A percentile compares a stretch with the other conserved stretches of the same genome.
Conservation (phyloP, 2,113 vertebrate species). For the Cyprinodon brontotheroides region DNA sequence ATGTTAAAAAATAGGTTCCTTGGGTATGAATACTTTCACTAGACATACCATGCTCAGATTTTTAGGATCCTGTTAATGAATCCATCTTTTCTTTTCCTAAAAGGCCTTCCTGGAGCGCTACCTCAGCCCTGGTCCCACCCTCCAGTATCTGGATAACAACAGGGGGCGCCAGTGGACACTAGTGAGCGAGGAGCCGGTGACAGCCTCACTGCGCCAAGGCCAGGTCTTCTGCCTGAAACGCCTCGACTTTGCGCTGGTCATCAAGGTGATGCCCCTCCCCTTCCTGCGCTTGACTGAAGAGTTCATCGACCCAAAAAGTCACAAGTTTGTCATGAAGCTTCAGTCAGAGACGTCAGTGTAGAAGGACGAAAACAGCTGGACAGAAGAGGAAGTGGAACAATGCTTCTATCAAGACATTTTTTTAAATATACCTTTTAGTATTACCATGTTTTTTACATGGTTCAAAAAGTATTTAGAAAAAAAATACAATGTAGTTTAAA, state of each 20-base stretch:
- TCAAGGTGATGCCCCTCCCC: conserved; percentile 87
- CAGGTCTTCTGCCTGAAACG: conserved; percentile 88
- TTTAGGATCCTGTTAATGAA: too few relatives aligned
- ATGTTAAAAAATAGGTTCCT: too few relatives aligned
- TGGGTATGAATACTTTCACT: too few relatives aligned
- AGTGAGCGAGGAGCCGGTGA: conserved; percentile 93
- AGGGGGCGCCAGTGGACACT: conserved; percentile 91
- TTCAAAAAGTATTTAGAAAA: neutral
- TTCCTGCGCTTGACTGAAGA: conserved; percentile 90
- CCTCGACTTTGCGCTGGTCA: conserved; percentile 90
- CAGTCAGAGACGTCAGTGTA: conserved; percentile 95
- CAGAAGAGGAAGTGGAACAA: neutral
- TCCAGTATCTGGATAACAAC: conserved; percentile 91
- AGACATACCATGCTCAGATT: too few relatives aligned
- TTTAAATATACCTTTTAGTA: neutral
- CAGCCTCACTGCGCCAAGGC: conserved; percentile 84
- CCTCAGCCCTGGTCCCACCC: conserved; percentile 86
- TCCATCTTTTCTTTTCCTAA: rapidly evolving
- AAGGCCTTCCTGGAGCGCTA: conserved; percentile 93
- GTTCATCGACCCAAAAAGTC: conserved; percentile 94
- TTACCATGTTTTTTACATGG: neutral
- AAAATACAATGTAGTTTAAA: neutral
- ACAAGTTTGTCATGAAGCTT: conserved; percentile 96
- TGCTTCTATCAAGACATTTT: neutral
- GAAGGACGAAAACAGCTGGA: rapidly evolving